These are phyloP conservation scores for Tigriopus japonicus DNA, from an alignment of 1,140 invertebrate species.

Conservation along the genomic window DNA sequence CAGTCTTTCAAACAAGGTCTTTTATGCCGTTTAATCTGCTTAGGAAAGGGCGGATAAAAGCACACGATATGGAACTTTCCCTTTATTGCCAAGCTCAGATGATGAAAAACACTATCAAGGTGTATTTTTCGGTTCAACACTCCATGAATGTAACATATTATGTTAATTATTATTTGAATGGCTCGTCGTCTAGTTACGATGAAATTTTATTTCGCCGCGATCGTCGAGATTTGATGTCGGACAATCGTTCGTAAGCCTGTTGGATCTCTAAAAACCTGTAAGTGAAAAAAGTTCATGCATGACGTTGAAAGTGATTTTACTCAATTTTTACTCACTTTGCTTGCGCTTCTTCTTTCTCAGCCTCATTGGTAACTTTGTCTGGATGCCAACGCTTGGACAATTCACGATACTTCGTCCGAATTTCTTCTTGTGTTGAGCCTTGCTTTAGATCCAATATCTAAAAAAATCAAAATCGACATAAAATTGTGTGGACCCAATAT, in stretches of 20 bases:
- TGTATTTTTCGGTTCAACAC: too few species aligned
- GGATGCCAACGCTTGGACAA: conserved; percentile 76
- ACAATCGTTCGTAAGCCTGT: conserved; percentile 29
- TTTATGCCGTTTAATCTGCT: too few species aligned
- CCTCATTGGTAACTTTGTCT: conserved; percentile 60
- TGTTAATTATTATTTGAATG: too few species aligned
- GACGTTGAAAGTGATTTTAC: background rate
- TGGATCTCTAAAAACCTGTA: conserved; percentile 31
- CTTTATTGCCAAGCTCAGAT: too few species aligned
- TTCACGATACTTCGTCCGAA: conserved; percentile 53
- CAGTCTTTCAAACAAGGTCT: too few species aligned
- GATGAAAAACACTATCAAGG: too few species aligned
- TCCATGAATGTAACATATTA: too few species aligned
- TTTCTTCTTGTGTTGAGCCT: conserved; percentile 58
- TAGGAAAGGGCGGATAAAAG: too few species aligned
- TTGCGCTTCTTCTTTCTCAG: conserved; percentile 42
- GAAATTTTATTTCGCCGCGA: conserved; percentile 7
- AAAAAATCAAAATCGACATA: too few species aligned
- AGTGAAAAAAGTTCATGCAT: background rate
- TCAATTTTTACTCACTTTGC: conserved; percentile 35
- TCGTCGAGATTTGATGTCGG: conserved; percentile 21
- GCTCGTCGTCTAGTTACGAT: background rate
- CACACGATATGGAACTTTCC: too few species aligned
- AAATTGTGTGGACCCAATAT: conserved; percentile 5
- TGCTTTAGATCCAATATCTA: conserved; percentile 50